phyloP scores from a whole-genome alignment of 2,113 vertebrate species.

The Planiliza haematocheilus region DNA sequence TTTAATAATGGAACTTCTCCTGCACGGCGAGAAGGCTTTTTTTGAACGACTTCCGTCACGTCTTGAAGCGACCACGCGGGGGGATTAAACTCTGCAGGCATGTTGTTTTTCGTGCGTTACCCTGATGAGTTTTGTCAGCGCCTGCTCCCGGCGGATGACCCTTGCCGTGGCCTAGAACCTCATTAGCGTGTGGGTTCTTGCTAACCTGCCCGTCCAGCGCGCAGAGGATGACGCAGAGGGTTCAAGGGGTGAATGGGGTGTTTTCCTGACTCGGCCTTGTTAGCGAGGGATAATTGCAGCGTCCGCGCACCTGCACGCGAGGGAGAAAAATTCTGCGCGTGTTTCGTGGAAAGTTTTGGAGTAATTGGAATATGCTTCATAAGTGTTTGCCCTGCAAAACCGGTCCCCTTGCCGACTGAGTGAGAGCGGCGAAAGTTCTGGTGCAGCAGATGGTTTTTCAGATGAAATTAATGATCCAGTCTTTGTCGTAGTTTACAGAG shows the following conservation, averaged over 20 bases:
- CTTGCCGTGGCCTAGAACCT: conserved; percentile 50
- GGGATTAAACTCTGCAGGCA: conserved; percentile 21
- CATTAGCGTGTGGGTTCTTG: conserved; percentile 53
- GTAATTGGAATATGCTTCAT: conserved; percentile 43
- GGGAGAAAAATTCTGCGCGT: conserved; percentile 21
- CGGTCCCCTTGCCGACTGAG: conserved; percentile 18
- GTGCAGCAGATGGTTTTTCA: conserved; percentile 48
- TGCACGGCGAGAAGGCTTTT: too few species aligned
- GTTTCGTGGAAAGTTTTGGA: conserved; percentile 27
- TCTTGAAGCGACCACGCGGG: conserved; percentile 7
- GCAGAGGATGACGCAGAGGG: conserved; percentile 55
- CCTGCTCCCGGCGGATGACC: conserved; percentile 48
- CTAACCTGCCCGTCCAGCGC: conserved; percentile 48
- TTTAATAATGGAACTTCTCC: too few species aligned
- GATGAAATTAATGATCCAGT: conserved; percentile 39
- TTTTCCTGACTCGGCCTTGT: conserved; percentile 55
- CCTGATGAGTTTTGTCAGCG: conserved; percentile 24
- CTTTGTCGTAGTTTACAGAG: conserved; percentile 16
- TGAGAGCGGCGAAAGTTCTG: conserved; percentile 15
- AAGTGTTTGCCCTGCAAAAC: conserved; percentile 25
- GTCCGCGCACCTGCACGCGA: conserved; percentile 39
- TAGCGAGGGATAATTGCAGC: conserved; percentile 54
- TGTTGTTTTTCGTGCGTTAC: conserved; percentile 39
- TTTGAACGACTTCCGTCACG: not conserved
- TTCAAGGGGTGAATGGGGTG: not conserved